Percentiles rank a stretch among this genome's conserved stretches.
phyloP scores from a whole-genome alignment of 2,888 invertebrate genomes.

The Therioaphis trifolii region DNA sequence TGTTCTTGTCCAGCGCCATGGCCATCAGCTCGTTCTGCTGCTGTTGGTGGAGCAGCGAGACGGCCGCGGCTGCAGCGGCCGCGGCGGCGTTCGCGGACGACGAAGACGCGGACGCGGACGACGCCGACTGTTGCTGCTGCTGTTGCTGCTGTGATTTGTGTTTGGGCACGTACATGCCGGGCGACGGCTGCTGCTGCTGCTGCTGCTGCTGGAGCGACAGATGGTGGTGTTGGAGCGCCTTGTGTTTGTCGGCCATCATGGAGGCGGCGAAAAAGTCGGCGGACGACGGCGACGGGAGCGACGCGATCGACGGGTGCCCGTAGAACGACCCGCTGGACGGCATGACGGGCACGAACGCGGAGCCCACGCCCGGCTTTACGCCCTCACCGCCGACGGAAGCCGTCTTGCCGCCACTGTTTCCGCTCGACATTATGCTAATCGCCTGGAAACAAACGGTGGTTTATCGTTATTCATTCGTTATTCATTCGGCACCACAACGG shows the following conservation, averaged over 20 bases:
- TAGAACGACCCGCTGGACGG: constrained; percentile 79
- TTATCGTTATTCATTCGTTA: constrained; percentile 1
- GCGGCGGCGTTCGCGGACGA: constrained; percentile 61
- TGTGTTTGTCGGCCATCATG: constrained; percentile 90
- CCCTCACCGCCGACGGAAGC: constrained; percentile 71
- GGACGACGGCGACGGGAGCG: constrained; percentile 68
- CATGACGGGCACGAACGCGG: constrained; percentile 89
- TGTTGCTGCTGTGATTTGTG: constrained; percentile 50
- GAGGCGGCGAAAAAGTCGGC: constrained; percentile 79
- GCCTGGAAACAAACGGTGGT: constrained; percentile 34
- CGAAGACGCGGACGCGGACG: constrained; percentile 64
- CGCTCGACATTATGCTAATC: constrained; percentile 56
- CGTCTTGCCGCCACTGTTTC: constrained; percentile 55
- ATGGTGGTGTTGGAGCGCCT: constrained; percentile 73
- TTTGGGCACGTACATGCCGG: constrained; percentile 59
- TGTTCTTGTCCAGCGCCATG: constrained; percentile 63
- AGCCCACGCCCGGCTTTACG: constrained; percentile 70
- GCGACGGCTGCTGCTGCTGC: constrained; percentile 48
- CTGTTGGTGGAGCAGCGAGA: constrained; percentile 70
- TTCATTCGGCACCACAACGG: not conserved
- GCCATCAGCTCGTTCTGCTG: constrained; percentile 68
- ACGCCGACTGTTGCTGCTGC: constrained; percentile 46
- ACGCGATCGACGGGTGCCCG: constrained; percentile 71
- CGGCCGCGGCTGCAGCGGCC: constrained; percentile 37
- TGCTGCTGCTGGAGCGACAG: constrained; percentile 41